Percentiles rank a stretch among this genome's conserved stretches.
Conservation (phyloP, 2,888 invertebrate genomes). For the Callimorpha dominula region DNA sequence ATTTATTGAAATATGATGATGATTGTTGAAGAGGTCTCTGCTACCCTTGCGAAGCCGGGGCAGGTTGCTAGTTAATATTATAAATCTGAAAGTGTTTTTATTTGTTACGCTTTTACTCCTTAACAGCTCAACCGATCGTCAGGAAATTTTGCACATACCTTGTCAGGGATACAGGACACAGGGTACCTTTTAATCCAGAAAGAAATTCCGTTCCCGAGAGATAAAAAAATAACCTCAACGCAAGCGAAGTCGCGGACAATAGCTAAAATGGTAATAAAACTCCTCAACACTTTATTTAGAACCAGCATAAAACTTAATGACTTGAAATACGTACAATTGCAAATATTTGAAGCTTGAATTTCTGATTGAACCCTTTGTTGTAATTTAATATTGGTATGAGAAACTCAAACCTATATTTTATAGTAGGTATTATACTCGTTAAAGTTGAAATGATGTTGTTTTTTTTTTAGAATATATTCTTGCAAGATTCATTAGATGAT, state of each 20-base stretch:
- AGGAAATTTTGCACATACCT: too few relatives aligned
- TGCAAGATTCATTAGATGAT: not conserved
- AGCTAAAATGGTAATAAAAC: not conserved
- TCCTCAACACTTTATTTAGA: not conserved
- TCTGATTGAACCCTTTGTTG: conserved; percentile 3
- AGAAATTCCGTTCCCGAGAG: too few relatives aligned
- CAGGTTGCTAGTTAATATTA: too few relatives aligned
- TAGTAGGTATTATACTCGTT: not conserved
- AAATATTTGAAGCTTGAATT: conserved; percentile 5
- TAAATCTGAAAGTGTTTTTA: too few relatives aligned
- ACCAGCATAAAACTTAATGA: not conserved
- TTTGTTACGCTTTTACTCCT: too few relatives aligned
- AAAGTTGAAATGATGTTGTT: not conserved
- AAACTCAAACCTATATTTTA: not conserved
- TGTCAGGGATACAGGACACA: too few relatives aligned
- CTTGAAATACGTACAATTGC: not conserved
- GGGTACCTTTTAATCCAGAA: too few relatives aligned
- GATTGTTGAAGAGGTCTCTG: too few relatives aligned
- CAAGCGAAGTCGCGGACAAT: not conserved
- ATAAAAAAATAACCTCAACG: not conserved
- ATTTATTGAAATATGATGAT: too few relatives aligned
- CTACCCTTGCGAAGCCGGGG: too few relatives aligned
- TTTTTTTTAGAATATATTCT: not conserved
- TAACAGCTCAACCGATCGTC: too few relatives aligned
- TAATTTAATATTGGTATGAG: not conserved